Percentiles rank a stretch among this genome's conserved stretches.
phyloP scores from a whole-genome alignment of 2,797 vertebrate species.

The Heliangelus exortis region DNA sequence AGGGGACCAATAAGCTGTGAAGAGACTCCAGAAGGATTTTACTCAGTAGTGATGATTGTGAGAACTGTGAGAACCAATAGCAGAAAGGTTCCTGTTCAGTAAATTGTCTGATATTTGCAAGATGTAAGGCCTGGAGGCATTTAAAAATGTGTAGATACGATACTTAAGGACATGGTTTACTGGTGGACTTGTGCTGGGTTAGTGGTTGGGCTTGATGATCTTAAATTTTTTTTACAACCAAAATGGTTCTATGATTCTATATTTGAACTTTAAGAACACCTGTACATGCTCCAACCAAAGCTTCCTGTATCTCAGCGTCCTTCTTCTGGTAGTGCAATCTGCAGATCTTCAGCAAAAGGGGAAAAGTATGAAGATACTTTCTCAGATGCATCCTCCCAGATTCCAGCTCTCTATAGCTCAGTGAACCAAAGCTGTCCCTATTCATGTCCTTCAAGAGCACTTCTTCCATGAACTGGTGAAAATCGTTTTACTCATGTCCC shows the following conservation, averaged over 20 bases:
- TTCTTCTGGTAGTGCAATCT: neutral
- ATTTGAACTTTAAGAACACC: neutral
- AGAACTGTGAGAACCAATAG: neutral
- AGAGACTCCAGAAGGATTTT: neutral
- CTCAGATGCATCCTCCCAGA: neutral
- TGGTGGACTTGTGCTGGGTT: too few species aligned
- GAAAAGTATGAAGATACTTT: neutral
- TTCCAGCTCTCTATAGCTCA: neutral
- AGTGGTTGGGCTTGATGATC: too few species aligned
- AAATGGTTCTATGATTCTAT: too few species aligned
- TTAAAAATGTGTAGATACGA: too few species aligned
- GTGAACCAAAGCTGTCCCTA: neutral
- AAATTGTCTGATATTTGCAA: neutral
- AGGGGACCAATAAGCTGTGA: neutral
- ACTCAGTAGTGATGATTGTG: neutral
- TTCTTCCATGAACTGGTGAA: neutral
- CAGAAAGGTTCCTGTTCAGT: neutral
- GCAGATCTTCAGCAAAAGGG: neutral
- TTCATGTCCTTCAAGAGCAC: neutral
- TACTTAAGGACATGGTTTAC: too few species aligned
- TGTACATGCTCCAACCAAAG: fast-evolving
- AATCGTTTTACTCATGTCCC: neutral
- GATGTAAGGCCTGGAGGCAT: too few species aligned
- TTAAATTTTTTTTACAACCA: too few species aligned
- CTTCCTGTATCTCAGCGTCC: neutral